Base-by-base conservation (phyloP, 2,888 invertebrate genomes). In the Chaetoderma sp. region DNA sequence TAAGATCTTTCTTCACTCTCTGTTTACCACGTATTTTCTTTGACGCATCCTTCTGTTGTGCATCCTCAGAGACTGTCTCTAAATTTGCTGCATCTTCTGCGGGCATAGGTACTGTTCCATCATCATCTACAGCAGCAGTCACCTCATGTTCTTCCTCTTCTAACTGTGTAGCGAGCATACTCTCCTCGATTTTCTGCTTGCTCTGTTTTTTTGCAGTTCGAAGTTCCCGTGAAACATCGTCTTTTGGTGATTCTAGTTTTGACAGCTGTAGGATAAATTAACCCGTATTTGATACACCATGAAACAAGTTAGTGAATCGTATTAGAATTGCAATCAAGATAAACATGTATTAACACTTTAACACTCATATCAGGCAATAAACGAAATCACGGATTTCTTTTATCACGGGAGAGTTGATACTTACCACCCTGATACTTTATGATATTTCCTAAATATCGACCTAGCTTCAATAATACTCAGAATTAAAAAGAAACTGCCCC, bases 171-270 rank as follows among this genome's bases (percentile, higher is more conserved):
- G 73, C 69, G 36, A 78, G 78, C 44, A 66, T 71, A 8, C 77
- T 74, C 45, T 81, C 82, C 39, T 79, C 78, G 6, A 82, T 62
- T 44, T 75, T 75, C 61, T 76, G 73, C 33, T 68, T 72, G 65
- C 81, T 81, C 63, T 74, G 74, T 65, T 73, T 72, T 60, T 80
- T 80, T 4, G 76, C 75, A 16, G 75, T 77, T 39, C 76, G 74
- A 52, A 82, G 65, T 64, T 82, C 78, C 30, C 73, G 67, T 5
- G 75, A 74, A 30, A 80, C 61, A 72, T 81, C 79, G 67, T 80
- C 80, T 72, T 80, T 78, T n/a, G 78, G 79, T 0, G 80, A 78
- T 32, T 64, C 73, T 5, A 81, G 70, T 42, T 67, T 70, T 3
- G 79, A 79, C 25, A 82, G 63, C 81, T 81, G 60, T 4, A 65